These are phyloP conservation scores for Campylomormyrus tamandua DNA, from an alignment of 2,113 vertebrate genomes.

Conservation along the genomic window DNA sequence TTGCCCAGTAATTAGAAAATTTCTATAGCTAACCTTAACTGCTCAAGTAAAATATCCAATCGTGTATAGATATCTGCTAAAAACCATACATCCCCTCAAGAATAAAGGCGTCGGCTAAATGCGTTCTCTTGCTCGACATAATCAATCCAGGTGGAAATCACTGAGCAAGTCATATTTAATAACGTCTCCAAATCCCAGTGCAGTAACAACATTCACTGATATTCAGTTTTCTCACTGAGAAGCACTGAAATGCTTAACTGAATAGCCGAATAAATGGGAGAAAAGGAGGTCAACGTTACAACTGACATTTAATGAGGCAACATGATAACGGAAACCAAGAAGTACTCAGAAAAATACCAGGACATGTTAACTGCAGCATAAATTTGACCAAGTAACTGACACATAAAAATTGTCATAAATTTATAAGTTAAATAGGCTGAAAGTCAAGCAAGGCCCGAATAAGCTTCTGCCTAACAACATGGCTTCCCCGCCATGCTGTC, in stretches of 20 bases:
- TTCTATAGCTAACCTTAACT: background rate
- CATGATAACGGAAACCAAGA: background rate
- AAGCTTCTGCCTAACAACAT: slow-evolving; percentile 16
- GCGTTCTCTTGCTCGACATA: background rate
- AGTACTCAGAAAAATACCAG: background rate
- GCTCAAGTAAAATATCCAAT: background rate
- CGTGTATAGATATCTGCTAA: background rate
- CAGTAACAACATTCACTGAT: background rate
- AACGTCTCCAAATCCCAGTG: background rate
- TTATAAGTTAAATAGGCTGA: background rate
- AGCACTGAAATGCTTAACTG: background rate
- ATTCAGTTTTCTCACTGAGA: background rate
- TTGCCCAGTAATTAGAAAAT: background rate
- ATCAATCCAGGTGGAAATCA: background rate
- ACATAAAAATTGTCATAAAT: background rate
- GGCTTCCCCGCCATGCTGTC: slow-evolving; percentile 37
- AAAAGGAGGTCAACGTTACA: background rate
- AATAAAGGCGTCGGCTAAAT: background rate
- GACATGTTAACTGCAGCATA: background rate
- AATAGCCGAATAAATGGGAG: background rate
- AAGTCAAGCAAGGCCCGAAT: slow-evolving; percentile 1
- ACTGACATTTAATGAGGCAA: background rate
- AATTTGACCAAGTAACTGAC: background rate
- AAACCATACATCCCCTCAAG: background rate
- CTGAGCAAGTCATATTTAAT: background rate